Percentiles rank a stretch among this genome's conserved stretches.
Evolutionary conservation across 2,113 vertebrate genomes (phyloP).

Genomic region (Menura novaehollandiae): DNA sequence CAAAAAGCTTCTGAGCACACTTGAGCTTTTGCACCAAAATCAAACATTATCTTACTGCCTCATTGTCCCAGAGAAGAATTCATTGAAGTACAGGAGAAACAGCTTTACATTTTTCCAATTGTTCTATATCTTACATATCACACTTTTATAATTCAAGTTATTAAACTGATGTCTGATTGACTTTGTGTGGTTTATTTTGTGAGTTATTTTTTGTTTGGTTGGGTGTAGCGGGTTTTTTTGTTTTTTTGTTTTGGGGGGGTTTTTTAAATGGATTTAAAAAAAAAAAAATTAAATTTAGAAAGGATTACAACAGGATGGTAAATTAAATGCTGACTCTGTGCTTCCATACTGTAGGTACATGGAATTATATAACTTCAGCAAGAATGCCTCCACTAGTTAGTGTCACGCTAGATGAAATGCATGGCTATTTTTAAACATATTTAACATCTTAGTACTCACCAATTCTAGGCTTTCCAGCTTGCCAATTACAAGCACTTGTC

Average conservation of each 20-base stretch:
- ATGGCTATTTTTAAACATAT: background rate
- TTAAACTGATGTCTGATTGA: background rate
- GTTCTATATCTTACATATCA: background rate
- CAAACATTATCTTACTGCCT: background rate
- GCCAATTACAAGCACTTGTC: background rate
- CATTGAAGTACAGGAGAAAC: background rate
- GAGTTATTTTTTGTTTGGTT: background rate
- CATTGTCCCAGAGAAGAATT: background rate
- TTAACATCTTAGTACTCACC: background rate
- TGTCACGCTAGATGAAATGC: background rate
- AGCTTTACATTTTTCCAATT: background rate
- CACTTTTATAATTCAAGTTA: background rate
- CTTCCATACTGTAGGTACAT: background rate
- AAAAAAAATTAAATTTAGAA: too few species aligned
- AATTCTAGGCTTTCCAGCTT: background rate
- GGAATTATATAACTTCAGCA: background rate
- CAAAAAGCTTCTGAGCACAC: background rate
- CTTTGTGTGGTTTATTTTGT: background rate
- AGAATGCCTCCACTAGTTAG: background rate
- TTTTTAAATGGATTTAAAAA: too few species aligned
- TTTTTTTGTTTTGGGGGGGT: background rate
- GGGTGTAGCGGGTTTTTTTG: fast-evolving
- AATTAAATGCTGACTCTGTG: background rate
- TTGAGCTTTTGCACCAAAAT: background rate
- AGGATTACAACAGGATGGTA: background rate